Conservation (phyloP, 2,797 vertebrate genomes). For the Labroides dimidiatus region DNA sequence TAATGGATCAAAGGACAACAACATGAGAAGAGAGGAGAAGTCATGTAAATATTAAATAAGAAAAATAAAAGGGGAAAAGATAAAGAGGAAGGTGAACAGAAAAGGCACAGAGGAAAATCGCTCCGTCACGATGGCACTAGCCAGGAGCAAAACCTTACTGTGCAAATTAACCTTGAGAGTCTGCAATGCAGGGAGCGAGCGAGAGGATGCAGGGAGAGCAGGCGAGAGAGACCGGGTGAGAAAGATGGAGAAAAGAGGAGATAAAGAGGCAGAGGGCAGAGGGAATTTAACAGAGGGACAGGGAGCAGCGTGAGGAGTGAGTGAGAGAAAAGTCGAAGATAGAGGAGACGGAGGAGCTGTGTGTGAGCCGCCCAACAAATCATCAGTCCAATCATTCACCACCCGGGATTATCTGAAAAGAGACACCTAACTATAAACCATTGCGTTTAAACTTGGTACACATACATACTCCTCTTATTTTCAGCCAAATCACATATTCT, state of each 20-base stretch:
- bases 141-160: constrained; percentile 76
- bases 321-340: constrained; percentile 24
- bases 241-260: constrained; percentile 41
- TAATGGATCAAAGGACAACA: not conserved
- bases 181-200: constrained; percentile 78
- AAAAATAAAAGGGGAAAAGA: constrained; percentile 28
- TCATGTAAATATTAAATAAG: constrained; percentile 14
- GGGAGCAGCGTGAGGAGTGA: constrained; percentile 9
- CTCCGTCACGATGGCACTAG: constrained; percentile 67
- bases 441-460: not conserved
- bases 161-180: constrained; percentile 85
- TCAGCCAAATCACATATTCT: not conserved
- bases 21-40: constrained; percentile 1
- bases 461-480: not conserved
- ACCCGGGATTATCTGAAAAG: not conserved
- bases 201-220: constrained; percentile 44
- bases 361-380: not conserved
- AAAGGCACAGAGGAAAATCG: constrained; percentile 54
- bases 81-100: constrained; percentile 37
- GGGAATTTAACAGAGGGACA: constrained; percentile 25
- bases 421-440: not conserved
- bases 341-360: constrained; percentile 12
- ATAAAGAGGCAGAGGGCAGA: constrained; percentile 41
- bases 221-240: constrained; percentile 28
- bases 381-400: not conserved